phyloP scores from a whole-genome alignment of 30 jellyfish, hydroid and myxozoan species.

The Morbakka virulenta region DNA sequence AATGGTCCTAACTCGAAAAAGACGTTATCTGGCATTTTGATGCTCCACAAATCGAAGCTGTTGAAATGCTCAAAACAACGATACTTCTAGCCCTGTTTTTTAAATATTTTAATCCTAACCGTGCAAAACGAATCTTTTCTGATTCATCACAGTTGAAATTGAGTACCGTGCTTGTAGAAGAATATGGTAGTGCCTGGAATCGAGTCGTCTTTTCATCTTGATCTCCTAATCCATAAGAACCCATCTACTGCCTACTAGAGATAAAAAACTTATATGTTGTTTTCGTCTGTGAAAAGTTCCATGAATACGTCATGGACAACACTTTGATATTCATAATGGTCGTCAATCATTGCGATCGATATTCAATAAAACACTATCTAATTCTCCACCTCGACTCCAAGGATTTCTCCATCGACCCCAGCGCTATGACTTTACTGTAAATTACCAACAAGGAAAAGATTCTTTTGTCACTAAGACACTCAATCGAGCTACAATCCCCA shows the following conservation, averaged over 20 bases:
- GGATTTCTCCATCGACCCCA: conserved; percentile 28
- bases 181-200: conserved; percentile 30
- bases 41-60: conserved; percentile 55
- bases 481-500: conserved; percentile 28
- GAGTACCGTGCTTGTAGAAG: conserved; percentile 50
- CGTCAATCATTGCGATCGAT: no score
- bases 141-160: no score
- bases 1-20: no score
- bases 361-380: background rate
- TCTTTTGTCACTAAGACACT: conserved; percentile 36
- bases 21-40: conserved; percentile 12
- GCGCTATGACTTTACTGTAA: conserved; percentile 1
- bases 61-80: conserved; percentile 46
- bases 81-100: no score
- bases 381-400: conserved; percentile 22
- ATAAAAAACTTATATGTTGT: no score
- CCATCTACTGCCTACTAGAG: conserved; percentile 47
- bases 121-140: conserved; percentile 24
- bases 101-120: conserved; percentile 38
- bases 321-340: no score
- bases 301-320: no score
- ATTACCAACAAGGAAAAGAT: conserved; percentile 2
- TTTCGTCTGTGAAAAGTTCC: no score
- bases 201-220: conserved; percentile 73
- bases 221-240: conserved; percentile 39